Percentiles rank a stretch among this genome's conserved stretches.
Conservation (phyloP, 2,797 vertebrate genomes). For the Moxostoma hubbsi region DNA sequence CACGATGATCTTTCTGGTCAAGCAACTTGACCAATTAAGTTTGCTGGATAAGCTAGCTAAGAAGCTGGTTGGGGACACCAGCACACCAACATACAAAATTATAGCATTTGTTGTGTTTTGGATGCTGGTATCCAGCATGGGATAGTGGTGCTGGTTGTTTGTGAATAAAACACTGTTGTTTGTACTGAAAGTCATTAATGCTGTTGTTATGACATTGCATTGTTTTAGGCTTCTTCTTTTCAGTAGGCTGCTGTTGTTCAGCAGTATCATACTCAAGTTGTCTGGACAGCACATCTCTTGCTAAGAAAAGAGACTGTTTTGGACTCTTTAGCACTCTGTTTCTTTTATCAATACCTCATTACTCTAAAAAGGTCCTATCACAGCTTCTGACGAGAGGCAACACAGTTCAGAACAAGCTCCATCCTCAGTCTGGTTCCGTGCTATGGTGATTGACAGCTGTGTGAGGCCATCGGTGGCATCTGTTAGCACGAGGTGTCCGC, state of each 20-base stretch:
- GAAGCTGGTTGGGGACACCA: too few relatives aligned
- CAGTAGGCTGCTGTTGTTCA: neutral
- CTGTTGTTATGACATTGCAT: neutral
- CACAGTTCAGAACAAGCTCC: conserved; percentile 19
- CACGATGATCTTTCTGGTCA: too few relatives aligned
- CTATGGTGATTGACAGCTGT: conserved; percentile 43
- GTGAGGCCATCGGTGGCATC: conserved; percentile 47
- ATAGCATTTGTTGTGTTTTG: too few relatives aligned
- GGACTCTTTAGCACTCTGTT: neutral
- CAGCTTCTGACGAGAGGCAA: conserved; percentile 12
- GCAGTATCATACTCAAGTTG: too few relatives aligned
- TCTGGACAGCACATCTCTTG: too few relatives aligned
- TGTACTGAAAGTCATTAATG: neutral
- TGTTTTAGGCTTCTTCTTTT: neutral
- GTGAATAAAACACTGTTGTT: too few relatives aligned
- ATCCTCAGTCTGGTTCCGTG: conserved; percentile 34
- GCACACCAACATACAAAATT: too few relatives aligned
- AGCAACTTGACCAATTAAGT: too few relatives aligned
- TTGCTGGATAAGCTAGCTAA: too few relatives aligned
- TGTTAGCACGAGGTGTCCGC: conserved; percentile 38
- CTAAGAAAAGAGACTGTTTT: neutral
- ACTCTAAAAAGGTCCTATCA: conserved; percentile 31
- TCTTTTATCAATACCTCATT: conserved; percentile 47
- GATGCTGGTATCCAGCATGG: too few relatives aligned
- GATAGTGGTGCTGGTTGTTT: too few relatives aligned